Percentiles rank a stretch among this genome's conserved stretches.
Conservation (phyloP, 2,113 vertebrate species). For the Thalassoma bifasciatum region DNA sequence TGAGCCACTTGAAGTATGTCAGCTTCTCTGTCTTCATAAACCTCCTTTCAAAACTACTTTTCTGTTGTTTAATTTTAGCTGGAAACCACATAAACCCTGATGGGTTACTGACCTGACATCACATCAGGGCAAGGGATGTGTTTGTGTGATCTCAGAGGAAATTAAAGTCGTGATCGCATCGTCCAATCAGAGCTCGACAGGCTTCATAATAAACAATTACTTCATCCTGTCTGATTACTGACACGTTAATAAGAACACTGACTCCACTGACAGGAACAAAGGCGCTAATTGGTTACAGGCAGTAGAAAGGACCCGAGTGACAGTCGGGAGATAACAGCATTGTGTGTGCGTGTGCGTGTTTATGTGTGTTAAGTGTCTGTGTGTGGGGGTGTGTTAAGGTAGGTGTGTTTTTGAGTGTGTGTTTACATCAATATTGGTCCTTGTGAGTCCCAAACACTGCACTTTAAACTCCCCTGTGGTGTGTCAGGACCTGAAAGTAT, state of each 20-base stretch:
- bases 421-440: too few species aligned
- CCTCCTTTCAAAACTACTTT: too few species aligned
- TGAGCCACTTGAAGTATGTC: too few species aligned
- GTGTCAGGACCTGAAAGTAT: too few species aligned
- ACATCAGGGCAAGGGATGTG: neutral
- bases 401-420: too few species aligned
- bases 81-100: too few species aligned
- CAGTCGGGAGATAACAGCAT: neutral
- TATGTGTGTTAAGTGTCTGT: neutral
- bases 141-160: slow-evolving; percentile 10
- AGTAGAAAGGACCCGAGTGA: neutral
- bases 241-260: neutral
- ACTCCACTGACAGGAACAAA: neutral
- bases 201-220: neutral
- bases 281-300: neutral
- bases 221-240: slow-evolving; percentile 16
- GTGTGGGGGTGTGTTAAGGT: slow-evolving; percentile 1
- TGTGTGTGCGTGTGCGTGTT: neutral
- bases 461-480: too few species aligned
- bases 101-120: too few species aligned
- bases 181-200: slow-evolving; percentile 3
- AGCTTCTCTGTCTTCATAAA: too few species aligned
- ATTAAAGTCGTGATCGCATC: neutral
- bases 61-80: too few species aligned
- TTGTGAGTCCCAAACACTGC: too few species aligned